Base-by-base conservation (phyloP, 2,888 invertebrate species). In the Acleris laterana region DNA sequence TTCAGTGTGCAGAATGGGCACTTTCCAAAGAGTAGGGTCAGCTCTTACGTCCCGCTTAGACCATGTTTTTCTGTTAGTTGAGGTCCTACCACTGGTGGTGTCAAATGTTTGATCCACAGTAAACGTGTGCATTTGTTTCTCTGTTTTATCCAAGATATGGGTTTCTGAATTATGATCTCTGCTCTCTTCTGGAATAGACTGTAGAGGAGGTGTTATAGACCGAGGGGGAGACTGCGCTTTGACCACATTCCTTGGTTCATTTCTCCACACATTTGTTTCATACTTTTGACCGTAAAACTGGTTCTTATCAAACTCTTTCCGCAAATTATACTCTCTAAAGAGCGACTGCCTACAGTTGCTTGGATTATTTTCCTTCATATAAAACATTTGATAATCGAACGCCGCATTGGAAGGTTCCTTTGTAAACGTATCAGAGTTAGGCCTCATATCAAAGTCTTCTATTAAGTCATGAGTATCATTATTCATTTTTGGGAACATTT, bases 161-260 rank as follows among this genome's bases (percentile, higher is more conserved):
- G 85, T 86, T 50, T 88, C 84, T 1, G 83, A 88, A 63, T 82
- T 76, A 48, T 90, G 87, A 5, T 66, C 38, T 38, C 38, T 61
- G 44, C 88, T 93, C 71, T 94, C 94, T 79, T 94, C 94, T 13
- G 93, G 91, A 46, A 94, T 94, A 0, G 91, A 87, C 51, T 90
- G 88, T 17, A 94, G 77, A 3, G 90, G 88, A 3, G 89, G 89
- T 1, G 90, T 86, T 46, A 87, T 73, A 1, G 93, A 88, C 59
- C 90, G 77, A 1, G 88, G 87, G 1, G 93, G 92, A 1, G 93
- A 88, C 62, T 77, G 50, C 4, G 60, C 19, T 28, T 55, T 82
- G 1, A 73, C 63, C 38, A 87, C 87, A 16, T 66, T 56, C 68
- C 77, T 80, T 17, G 79, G 70, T 17, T 90, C 85, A 70, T 78